These are phyloP conservation scores for Meloidogyne hapla DNA, from an alignment of 1,140 invertebrate species.

Conservation along the genomic window DNA sequence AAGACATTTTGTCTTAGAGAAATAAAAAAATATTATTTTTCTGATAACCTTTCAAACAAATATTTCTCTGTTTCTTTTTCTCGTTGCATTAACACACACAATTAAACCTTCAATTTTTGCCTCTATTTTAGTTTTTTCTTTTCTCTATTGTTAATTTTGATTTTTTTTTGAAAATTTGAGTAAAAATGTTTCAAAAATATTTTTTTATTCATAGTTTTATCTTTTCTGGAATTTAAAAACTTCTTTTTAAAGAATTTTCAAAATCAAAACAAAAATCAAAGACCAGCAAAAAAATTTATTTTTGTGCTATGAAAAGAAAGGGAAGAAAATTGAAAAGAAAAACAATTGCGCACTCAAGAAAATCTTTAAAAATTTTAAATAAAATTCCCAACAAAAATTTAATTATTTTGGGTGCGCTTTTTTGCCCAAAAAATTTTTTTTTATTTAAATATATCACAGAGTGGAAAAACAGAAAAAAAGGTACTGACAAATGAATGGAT, in stretches of 20 bases:
- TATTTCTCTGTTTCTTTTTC: no score
- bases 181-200: not conserved
- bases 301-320: not conserved
- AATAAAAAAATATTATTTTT: no score
- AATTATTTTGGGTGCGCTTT: not conserved
- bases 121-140: conserved; percentile 11
- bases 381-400: not conserved
- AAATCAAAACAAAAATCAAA: not conserved
- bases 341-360: not conserved
- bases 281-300: conserved; percentile 5
- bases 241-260: not conserved
- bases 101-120: conserved; percentile 10
- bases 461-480: conserved; percentile 4
- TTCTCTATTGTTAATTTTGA: conserved; percentile 17
- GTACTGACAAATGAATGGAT: not conserved
- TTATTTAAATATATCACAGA: not conserved
- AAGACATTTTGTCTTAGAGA: no score
- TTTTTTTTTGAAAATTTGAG: conserved; percentile 16
- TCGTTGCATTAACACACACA: not conserved
- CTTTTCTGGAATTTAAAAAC: no score
- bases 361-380: not conserved
- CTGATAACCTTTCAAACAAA: no score
- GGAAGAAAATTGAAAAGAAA: not conserved
- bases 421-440: not conserved
- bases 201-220: not conserved